A percentile compares a stretch with the other conserved stretches of the same genome.
Evolutionary conservation across 2,888 invertebrate genomes (phyloP).

Genomic region (Zygaena filipendulae): DNA sequence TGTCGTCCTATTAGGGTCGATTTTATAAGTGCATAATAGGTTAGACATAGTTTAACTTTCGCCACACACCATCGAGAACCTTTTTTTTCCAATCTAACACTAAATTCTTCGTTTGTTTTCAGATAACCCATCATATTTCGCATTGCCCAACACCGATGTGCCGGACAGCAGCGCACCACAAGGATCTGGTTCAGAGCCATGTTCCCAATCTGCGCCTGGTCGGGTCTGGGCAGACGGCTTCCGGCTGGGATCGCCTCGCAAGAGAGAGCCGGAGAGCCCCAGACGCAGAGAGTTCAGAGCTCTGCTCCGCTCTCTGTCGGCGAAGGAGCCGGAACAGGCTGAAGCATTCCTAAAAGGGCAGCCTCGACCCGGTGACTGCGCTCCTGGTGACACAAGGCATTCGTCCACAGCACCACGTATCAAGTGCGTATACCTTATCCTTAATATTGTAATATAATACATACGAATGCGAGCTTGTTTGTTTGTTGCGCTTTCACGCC

Average conservation of each 20-base stretch:
- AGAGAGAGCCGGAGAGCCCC: constrained; percentile 51
- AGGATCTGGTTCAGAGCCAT: constrained; percentile 60
- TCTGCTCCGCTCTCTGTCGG: constrained; percentile 72
- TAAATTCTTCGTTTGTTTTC: constrained; percentile 42
- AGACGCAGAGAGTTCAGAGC: constrained; percentile 67
- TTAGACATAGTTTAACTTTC: too few species aligned
- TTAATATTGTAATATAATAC: neutral
- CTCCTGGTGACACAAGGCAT: constrained; percentile 60
- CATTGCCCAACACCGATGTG: constrained; percentile 67
- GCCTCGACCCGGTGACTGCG: constrained; percentile 76
- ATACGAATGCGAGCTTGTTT: neutral
- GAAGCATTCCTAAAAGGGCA: constrained; percentile 75
- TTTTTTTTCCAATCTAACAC: too few species aligned
- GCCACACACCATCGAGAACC: too few species aligned
- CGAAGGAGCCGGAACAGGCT: constrained; percentile 72
- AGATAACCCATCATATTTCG: constrained; percentile 85
- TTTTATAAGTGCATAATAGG: too few species aligned
- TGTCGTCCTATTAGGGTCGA: too few species aligned
- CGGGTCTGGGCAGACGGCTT: constrained; percentile 63
- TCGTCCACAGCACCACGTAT: constrained; percentile 55
- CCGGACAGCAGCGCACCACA: constrained; percentile 34
- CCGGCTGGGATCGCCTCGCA: constrained; percentile 43
- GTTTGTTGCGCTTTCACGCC: too few species aligned
- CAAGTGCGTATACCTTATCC: constrained; percentile 32
- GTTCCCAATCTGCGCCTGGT: constrained; percentile 75